Base-by-base conservation (phyloP, 2,113 vertebrate species). In the Sterna hirundo region DNA sequence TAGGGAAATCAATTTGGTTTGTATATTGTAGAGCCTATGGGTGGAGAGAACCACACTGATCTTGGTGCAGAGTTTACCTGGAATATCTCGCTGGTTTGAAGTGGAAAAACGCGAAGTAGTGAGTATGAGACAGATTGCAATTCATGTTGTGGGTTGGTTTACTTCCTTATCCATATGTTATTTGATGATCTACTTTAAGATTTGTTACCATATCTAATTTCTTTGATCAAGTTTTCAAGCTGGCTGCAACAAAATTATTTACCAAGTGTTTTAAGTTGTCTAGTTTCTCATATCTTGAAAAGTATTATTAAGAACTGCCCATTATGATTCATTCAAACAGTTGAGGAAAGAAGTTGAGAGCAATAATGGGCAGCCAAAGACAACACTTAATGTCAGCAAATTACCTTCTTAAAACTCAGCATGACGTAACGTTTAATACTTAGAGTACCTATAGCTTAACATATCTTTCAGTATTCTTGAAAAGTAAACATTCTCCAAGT, bases 71-170 rank as follows among this genome's bases (percentile, higher is more conserved):
- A 99, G 99, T 97, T 98, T 99, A 58, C 99, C 99, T n/a, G 99
- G 99, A 86, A 99, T 99, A 96, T 99, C 99, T 36, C 99, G 99
- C 95, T 99, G 99, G 99, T 99, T 99, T 91, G 99, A 99, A 98
- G 99, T 99, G 94, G 99, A 99, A 89, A 99, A 99, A 93, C 98
- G 98, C 88, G 99, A 99, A 97, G 98, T 99, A 98, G 99, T 99
- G 96, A 99, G 99, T 97, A 82, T 60, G 13, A 75, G 19, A 77
- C 29, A n/a, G 38, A 9, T 34, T 36, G 32, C 47, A 64, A 6
- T 36, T 23, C 6, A 10, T 70, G 27, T 5, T 80, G 36, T 74
- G 38, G 30, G 3, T n/a, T 91, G 10, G 8, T 83, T 95, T 88
- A 49, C 32, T 83, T 88, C 46, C 46, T 88, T 72, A 74, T 51